Evolutionary conservation across 1,140 invertebrate genomes (phyloP).

Genomic region (Drosophila funebris): DNA sequence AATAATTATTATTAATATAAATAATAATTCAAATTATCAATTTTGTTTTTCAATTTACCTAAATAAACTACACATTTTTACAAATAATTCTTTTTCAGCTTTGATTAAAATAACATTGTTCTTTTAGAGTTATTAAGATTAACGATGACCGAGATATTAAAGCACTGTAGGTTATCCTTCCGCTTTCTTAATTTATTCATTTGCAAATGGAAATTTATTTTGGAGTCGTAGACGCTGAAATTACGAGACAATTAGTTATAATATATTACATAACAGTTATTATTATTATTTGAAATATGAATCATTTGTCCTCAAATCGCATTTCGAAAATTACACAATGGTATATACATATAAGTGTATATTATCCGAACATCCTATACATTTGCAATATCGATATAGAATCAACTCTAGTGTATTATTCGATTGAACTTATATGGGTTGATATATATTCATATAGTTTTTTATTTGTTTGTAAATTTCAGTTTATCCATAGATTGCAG

Average conservation of each 20-base stretch:
- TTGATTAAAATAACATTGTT: too few relatives aligned
- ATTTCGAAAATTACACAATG: conserved; percentile 20
- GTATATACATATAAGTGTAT: not conserved
- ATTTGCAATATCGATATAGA: too few relatives aligned
- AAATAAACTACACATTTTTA: not conserved
- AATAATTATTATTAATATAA: too few relatives aligned
- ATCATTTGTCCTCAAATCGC: not conserved
- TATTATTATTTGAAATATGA: too few relatives aligned
- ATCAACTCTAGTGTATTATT: not conserved
- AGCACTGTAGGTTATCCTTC: not conserved
- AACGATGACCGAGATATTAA: too few relatives aligned
- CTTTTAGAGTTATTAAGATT: too few relatives aligned
- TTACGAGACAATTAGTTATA: not conserved
- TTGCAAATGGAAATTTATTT: not conserved
- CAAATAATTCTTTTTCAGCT: not conserved
- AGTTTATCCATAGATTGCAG: not conserved
- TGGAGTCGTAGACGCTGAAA: not conserved
- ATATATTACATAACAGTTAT: too few relatives aligned
- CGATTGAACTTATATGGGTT: not conserved
- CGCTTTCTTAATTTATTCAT: not conserved
- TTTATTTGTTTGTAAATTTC: not conserved
- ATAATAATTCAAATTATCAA: too few relatives aligned
- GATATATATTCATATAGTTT: not conserved
- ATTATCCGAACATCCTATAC: too few relatives aligned
- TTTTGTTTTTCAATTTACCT: not conserved